Evolutionary conservation across 2,113 vertebrate species (phyloP), one percentile per base, ranked within the genome.

Genomic region (Antennarius striatus): DNA sequence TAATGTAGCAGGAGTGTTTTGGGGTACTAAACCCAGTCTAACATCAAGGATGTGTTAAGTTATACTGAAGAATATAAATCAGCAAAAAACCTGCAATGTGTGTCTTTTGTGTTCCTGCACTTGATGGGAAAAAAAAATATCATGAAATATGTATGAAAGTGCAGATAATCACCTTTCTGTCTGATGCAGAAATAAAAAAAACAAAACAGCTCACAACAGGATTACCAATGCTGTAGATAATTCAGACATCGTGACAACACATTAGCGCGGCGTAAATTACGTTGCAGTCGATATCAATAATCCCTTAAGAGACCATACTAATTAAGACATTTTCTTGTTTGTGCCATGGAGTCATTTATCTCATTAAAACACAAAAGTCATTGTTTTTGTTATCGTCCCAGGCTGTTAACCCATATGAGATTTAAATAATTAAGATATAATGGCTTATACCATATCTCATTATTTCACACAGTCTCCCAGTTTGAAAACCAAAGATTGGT

Each of bases 341-440:
- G 47, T 39, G 15, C 48, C 56, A 47, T 36, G 49, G 57, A 76
- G 63, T 63, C 10, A 17, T 72, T 72, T 50, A 79, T 85, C 68
- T 58, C 56, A 78, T 82, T 77, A 75, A 80, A 17, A 68, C 54
- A 71, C 75, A 85, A 73, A 60, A 80, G 10, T 53, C 55, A 59
- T 17, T 65, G 60, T 73, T 43, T 40, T 45, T 65, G 61, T 59
- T 73, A 75, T 69, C 61, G 17, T 43, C 46, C 46, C 62, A 42
- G 60, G 68, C 61, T 79, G 68, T 60, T 72, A 73, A 77, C 71
- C 66, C 71, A 55, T 57, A 15, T 57, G 73, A 74, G 75, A 80
- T 71, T 84, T 51, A 68, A 75, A 85, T 77, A 75, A 88, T 81
- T 75, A 73, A 61, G 52, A 63, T 40, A 64, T 71, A 75, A 81